Percentiles rank a stretch among this genome's conserved stretches.
These are phyloP conservation scores for Lasioglossum albipes DNA, from an alignment of 1,140 invertebrate species.

Conservation along the genomic window DNA sequence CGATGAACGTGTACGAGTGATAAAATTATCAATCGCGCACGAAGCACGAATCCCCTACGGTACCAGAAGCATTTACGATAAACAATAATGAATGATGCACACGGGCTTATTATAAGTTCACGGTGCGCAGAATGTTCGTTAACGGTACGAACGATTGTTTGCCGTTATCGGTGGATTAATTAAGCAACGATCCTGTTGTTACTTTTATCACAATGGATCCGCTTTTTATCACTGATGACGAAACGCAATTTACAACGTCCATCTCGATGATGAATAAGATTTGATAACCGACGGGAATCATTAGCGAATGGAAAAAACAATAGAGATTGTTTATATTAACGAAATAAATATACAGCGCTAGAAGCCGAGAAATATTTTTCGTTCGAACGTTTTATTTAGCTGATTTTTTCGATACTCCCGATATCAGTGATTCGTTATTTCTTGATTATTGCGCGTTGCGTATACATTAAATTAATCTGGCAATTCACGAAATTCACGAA, in stretches of 20 bases:
- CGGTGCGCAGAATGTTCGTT: background rate
- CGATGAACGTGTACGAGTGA: slow-evolving; percentile 42
- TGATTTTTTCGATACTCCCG: background rate
- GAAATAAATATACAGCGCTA: no score
- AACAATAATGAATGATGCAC: background rate
- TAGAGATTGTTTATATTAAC: no score
- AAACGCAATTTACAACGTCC: background rate
- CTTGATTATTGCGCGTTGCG: background rate
- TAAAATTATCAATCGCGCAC: slow-evolving; percentile 40
- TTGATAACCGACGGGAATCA: background rate
- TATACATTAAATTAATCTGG: slow-evolving; percentile 13
- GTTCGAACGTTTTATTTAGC: background rate
- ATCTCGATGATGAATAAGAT: no score
- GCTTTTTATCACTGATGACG: background rate
- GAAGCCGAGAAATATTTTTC: background rate
- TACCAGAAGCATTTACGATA: slow-evolving; percentile 33
- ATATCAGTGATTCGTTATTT: background rate
- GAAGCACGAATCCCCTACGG: slow-evolving; percentile 13
- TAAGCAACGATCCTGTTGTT: background rate
- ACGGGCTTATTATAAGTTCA: background rate
- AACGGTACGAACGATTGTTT: background rate
- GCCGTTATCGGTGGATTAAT: background rate
- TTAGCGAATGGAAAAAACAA: no score
- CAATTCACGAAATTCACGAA: slow-evolving; percentile 12
- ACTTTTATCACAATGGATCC: background rate